Evolutionary conservation across 2,797 vertebrate genomes (phyloP).

Genomic region (Neosilurus mollespiculum): DNA sequence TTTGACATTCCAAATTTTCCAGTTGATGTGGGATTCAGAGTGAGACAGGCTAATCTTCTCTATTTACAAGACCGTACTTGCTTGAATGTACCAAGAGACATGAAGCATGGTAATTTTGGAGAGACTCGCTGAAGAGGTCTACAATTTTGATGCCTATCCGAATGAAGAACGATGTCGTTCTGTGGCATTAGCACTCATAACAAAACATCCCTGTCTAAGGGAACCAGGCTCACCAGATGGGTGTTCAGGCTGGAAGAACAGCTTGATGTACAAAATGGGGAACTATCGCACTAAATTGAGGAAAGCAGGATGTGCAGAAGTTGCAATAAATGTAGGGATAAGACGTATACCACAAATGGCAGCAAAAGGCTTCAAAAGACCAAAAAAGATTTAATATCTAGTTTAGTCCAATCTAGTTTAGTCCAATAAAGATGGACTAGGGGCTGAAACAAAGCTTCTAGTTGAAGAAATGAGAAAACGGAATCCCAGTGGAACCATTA

Average conservation of each 20-base stretch:
- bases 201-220: not conserved
- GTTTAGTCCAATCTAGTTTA: too few species aligned
- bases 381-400: too few species aligned
- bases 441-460: not conserved
- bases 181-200: not conserved
- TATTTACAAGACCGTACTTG: not conserved
- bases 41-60: not conserved
- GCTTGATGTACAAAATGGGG: not conserved
- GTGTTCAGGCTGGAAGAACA: not conserved
- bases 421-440: not conserved
- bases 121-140: not conserved
- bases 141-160: not conserved
- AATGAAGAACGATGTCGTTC: not conserved
- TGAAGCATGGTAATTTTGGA: slow-evolving; percentile 1
- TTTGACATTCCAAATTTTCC: not conserved
- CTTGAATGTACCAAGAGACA: not conserved
- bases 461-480: not conserved
- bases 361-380: not conserved
- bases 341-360: not conserved
- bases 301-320: not conserved
- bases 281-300: not conserved
- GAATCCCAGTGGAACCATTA: not conserved
- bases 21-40: not conserved
- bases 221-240: not conserved
- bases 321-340: not conserved